Evolutionary conservation across 2,888 invertebrate genomes (phyloP).

Genomic region (Periphyllus acericola): DNA sequence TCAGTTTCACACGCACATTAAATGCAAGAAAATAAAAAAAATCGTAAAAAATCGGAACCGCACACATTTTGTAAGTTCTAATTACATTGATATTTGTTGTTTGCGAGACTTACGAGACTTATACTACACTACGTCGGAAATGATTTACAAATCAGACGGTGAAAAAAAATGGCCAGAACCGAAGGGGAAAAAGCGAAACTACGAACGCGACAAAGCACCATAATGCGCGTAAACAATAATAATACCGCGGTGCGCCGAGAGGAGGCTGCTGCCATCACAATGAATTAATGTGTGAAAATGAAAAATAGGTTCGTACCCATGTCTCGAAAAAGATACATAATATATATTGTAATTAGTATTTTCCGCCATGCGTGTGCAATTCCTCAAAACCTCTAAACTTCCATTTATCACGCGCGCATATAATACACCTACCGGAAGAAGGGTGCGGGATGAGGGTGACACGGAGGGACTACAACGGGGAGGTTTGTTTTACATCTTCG

Average conservation of each 20-base stretch:
- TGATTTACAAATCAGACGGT: background rate
- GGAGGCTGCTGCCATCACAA: background rate
- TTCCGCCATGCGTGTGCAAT: background rate
- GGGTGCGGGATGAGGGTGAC: too few species aligned
- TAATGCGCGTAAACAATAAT: too few species aligned
- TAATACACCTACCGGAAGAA: background rate
- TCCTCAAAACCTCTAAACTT: background rate
- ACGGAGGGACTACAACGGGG: too few species aligned
- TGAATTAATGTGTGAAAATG: background rate
- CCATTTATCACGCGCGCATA: background rate
- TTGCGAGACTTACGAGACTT: too few species aligned
- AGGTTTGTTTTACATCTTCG: background rate
- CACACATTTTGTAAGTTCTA: too few species aligned
- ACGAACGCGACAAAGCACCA: background rate
- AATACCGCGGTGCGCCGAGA: too few species aligned
- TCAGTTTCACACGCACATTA: too few species aligned
- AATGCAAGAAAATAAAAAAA: too few species aligned
- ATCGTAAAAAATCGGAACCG: too few species aligned
- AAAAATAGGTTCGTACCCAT: constrained; percentile 13
- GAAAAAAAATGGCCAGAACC: background rate
- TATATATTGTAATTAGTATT: constrained; percentile 5
- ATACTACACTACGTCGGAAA: too few species aligned
- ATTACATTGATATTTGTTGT: too few species aligned
- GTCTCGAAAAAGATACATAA: constrained; percentile 1
- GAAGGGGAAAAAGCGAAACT: background rate